Evolutionary conservation across 1,140 invertebrate species (phyloP).

Genomic region (Anadara kagoshimensis): DNA sequence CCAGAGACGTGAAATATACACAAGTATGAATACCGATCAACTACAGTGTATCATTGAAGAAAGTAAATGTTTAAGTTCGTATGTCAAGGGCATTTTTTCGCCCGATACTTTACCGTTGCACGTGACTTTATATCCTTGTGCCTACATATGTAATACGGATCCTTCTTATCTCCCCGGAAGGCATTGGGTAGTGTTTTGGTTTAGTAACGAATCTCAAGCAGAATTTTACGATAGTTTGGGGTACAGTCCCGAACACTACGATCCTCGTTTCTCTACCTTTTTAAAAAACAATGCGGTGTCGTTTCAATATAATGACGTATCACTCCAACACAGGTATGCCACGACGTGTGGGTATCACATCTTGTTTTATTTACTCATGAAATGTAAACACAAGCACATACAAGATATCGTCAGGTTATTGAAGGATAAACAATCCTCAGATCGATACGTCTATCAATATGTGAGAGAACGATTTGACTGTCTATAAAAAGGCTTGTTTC

Average conservation of each 20-base stretch:
- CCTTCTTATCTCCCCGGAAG: conserved; percentile 5
- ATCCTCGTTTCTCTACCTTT: neutral
- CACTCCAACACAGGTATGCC: neutral
- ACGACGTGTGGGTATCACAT: conserved; percentile 17
- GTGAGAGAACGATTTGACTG: conserved; percentile 4
- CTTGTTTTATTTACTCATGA: conserved; percentile 31
- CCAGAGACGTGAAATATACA: conserved; percentile 13
- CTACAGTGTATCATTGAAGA: neutral
- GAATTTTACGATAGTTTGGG: conserved; percentile 29
- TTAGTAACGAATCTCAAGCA: conserved; percentile 1
- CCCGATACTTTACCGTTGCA: neutral
- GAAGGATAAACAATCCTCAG: neutral
- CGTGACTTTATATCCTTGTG: conserved; percentile 9
- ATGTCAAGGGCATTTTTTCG: conserved; percentile 9
- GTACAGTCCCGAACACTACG: neutral
- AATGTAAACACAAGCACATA: conserved; percentile 6
- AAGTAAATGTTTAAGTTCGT: neutral
- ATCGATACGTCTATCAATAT: conserved; percentile 11
- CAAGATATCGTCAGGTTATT: conserved; percentile 6
- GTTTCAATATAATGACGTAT: conserved; percentile 20
- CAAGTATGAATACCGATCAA: conserved; percentile 9
- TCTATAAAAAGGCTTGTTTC: neutral
- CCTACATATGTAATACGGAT: conserved; percentile 24
- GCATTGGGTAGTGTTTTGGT: conserved; percentile 20
- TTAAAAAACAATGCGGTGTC: conserved; percentile 1